phyloP scores from a whole-genome alignment of 2,888 invertebrate species.

The Melitaea athalia region DNA sequence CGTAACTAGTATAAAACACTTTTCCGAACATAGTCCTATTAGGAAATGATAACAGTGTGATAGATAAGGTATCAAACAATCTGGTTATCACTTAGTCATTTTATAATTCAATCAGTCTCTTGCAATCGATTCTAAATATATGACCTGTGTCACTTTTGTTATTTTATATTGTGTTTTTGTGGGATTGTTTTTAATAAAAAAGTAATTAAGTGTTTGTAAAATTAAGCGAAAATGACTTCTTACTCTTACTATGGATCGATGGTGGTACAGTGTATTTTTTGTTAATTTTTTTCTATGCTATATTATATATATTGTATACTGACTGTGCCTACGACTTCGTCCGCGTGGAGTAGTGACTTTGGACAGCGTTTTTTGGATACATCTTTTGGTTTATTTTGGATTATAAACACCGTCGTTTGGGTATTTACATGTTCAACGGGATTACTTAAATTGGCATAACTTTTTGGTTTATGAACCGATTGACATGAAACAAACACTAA shows the following conservation, averaged over 20 bases:
- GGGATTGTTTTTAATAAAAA: background rate
- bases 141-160: background rate
- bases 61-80: conserved; percentile 17
- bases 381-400: too few relatives aligned
- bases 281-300: too few relatives aligned
- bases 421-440: too few relatives aligned
- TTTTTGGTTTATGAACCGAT: too few relatives aligned
- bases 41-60: background rate
- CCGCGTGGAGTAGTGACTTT: too few relatives aligned
- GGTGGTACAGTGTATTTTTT: conserved; percentile 14
- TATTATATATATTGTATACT: too few relatives aligned
- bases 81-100: conserved; percentile 17
- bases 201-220: background rate
- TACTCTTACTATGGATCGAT: conserved; percentile 24
- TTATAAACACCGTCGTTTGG: too few relatives aligned
- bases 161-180: background rate
- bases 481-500: too few relatives aligned
- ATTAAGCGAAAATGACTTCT: conserved; percentile 16
- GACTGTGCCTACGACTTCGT: too few relatives aligned
- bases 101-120: conserved; percentile 13
- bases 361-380: too few relatives aligned
- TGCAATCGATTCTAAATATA: conserved; percentile 16
- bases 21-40: background rate
- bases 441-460: too few relatives aligned
- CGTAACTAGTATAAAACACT: too few relatives aligned